Conservation (phyloP, 2,113 vertebrate species). For the Otolemur garnettii region DNA sequence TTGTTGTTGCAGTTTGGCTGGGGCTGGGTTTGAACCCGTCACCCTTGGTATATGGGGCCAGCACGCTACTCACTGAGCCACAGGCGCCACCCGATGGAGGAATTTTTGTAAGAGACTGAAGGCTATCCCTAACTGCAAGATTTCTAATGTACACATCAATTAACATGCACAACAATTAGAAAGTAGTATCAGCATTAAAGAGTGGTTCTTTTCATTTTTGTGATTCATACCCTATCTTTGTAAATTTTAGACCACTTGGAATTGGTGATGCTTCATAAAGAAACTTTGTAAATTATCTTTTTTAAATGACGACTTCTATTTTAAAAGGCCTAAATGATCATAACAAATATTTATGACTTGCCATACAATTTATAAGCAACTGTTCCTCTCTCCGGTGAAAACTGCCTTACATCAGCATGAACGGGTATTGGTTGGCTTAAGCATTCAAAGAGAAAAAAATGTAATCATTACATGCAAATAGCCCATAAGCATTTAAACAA, state of each 20-base stretch:
- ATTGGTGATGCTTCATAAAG: constrained; percentile 2
- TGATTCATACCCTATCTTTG: not conserved
- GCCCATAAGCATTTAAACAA: not conserved
- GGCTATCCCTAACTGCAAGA: not conserved
- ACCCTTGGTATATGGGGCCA: too few species aligned
- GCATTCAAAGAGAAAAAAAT: not conserved
- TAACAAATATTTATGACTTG: not conserved
- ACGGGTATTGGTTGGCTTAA: not conserved
- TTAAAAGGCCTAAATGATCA: constrained; percentile 10
- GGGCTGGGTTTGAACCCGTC: too few species aligned
- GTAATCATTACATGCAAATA: not conserved
- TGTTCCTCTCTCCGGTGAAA: not conserved
- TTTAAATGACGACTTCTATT: not conserved
- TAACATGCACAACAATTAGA: not conserved
- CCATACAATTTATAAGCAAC: not conserved
- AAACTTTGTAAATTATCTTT: not conserved
- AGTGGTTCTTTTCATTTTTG: not conserved
- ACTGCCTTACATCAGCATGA: not conserved
- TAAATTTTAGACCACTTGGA: not conserved
- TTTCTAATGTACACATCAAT: too few species aligned
- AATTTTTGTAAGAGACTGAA: not conserved
- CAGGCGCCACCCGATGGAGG: not conserved
- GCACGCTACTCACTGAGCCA: too few species aligned
- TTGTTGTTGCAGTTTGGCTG: too few species aligned
- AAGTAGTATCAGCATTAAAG: not conserved